A percentile compares a stretch with the other conserved stretches of the same genome.
phyloP scores from a whole-genome alignment of 2,888 invertebrate species.

The Erebia epiphron region DNA sequence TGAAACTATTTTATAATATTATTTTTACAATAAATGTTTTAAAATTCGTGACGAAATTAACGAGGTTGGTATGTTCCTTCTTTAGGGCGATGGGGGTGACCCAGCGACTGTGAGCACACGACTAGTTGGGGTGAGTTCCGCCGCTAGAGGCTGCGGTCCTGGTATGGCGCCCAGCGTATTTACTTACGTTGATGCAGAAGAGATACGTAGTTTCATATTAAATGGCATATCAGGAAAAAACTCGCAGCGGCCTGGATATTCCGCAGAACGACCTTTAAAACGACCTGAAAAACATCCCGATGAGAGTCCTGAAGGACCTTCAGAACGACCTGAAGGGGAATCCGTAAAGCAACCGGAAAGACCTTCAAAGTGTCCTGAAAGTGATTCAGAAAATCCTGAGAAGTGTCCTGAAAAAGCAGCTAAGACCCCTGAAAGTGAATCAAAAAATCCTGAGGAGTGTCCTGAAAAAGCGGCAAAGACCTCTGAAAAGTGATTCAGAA shows the following conservation, averaged over 20 bases:
- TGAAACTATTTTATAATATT: too few relatives aligned
- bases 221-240: neutral
- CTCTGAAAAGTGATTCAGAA: neutral
- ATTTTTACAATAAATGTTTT: too few relatives aligned
- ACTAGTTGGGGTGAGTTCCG: neutral
- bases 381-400: neutral
- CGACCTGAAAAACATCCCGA: neutral
- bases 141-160: neutral
- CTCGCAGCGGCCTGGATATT: too few relatives aligned
- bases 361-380: neutral
- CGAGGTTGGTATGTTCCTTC: neutral
- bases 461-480: neutral
- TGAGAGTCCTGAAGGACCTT: neutral
- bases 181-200: neutral
- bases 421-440: too few relatives aligned
- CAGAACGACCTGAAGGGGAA: neutral
- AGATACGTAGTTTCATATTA: neutral
- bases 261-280: neutral
- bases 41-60: too few relatives aligned
- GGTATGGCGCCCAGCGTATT: neutral
- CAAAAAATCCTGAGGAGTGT: neutral
- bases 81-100: constrained; percentile 6
- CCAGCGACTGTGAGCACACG: neutral
- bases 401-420: neutral
- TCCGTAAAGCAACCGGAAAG: neutral